A percentile compares a stretch with the other conserved stretches of the same genome.
These are phyloP conservation scores for Sebastes schlegelii DNA, from an alignment of 2,113 vertebrate species.

Conservation along the genomic window DNA sequence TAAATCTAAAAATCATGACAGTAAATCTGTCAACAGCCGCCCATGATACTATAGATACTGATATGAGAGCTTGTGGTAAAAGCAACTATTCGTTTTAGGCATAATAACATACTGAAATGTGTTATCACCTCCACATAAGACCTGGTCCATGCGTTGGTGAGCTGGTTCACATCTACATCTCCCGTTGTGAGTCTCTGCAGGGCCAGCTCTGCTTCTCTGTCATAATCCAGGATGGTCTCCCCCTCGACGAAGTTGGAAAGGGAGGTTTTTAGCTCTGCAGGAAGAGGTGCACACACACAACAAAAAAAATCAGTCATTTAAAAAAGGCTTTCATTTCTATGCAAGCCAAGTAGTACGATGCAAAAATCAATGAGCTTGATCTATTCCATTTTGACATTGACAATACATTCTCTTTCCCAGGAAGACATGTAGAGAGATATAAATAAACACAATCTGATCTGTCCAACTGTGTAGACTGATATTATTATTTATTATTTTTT, in stretches of 20 bases:
- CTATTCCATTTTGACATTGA: constrained; percentile 6
- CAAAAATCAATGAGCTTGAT: background rate
- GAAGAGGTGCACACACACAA: constrained; percentile 4
- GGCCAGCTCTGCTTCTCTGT: constrained; percentile 89
- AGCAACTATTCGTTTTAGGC: background rate
- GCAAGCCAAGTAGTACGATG: background rate
- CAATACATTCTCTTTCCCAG: background rate
- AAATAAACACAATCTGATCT: background rate
- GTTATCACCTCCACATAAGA: constrained; percentile 90
- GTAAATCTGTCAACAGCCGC: background rate
- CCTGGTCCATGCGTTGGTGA: constrained; percentile 90
- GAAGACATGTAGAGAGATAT: background rate
- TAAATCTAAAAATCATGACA: background rate
- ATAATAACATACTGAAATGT: background rate
- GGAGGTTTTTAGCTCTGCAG: constrained; percentile 88
- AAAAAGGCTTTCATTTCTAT: background rate
- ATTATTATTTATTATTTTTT: background rate
- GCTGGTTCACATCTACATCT: constrained; percentile 87
- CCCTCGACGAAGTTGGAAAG: constrained; percentile 88
- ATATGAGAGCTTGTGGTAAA: background rate
- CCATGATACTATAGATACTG: background rate
- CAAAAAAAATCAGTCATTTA: background rate
- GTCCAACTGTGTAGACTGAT: background rate
- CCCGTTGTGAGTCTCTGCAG: constrained; percentile 89
- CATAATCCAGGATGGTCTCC: constrained; percentile 89